A percentile compares a stretch with the other conserved stretches of the same genome.
Evolutionary conservation across 2,888 invertebrate genomes (phyloP).

Genomic region (Xestia sexstrigata): DNA sequence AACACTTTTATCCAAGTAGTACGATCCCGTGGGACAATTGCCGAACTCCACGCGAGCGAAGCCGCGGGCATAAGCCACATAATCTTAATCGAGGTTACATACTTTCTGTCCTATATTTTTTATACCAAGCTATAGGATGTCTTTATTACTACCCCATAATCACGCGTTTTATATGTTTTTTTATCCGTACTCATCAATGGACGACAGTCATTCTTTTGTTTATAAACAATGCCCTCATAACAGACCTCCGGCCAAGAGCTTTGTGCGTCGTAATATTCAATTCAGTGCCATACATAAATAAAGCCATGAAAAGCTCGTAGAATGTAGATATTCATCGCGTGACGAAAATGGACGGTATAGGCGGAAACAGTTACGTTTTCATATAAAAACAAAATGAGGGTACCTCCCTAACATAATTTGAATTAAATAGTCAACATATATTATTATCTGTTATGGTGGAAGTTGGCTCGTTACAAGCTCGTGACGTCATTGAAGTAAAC

Average conservation of each 20-base stretch:
- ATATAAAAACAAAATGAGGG: slow-evolving; percentile 50
- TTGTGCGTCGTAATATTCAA: slow-evolving; percentile 40
- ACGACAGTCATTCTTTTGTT: slow-evolving; percentile 2
- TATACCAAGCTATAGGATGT: neutral
- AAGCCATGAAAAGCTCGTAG: slow-evolving; percentile 44
- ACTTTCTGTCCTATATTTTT: neutral
- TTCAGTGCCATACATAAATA: slow-evolving; percentile 55
- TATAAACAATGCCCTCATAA: slow-evolving; percentile 10
- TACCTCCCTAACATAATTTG: slow-evolving; percentile 56
- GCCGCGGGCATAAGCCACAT: neutral
- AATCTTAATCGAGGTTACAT: neutral
- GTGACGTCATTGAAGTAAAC: slow-evolving; percentile 70
- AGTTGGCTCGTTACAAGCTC: slow-evolving; percentile 75
- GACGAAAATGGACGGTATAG: slow-evolving; percentile 51
- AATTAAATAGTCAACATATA: slow-evolving; percentile 67
- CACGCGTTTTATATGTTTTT: neutral
- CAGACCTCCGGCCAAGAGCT: neutral
- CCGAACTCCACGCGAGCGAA: neutral
- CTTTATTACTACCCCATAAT: slow-evolving; percentile 3
- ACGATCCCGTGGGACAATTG: neutral
- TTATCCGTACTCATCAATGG: slow-evolving; percentile 1
- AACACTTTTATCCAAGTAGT: neutral
- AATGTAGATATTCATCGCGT: slow-evolving; percentile 56
- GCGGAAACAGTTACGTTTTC: slow-evolving; percentile 31
- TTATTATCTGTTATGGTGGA: slow-evolving; percentile 69